phyloP scores from a whole-genome alignment of 2,113 vertebrate genomes.

The Nycticorax nycticorax region DNA sequence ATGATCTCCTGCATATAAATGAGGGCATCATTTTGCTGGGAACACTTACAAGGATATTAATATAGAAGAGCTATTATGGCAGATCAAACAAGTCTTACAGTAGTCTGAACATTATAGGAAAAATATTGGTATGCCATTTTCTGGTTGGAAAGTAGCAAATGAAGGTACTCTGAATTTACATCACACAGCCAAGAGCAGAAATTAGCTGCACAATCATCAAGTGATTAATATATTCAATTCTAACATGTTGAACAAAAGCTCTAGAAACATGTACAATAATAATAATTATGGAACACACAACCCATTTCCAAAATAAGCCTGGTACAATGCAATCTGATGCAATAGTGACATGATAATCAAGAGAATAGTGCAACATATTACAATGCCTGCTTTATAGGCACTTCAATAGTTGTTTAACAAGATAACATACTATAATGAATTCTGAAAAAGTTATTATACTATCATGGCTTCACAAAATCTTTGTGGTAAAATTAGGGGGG shows the following conservation, averaged over 20 bases:
- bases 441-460: not conserved
- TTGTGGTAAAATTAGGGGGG: not conserved
- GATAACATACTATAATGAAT: not conserved
- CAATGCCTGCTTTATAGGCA: not conserved
- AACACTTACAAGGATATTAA: not conserved
- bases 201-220: not conserved
- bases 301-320: not conserved
- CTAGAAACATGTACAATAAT: not conserved
- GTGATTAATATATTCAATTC: constrained; percentile 19
- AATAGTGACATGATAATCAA: not conserved
- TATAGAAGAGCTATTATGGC: not conserved
- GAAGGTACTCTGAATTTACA: constrained; percentile 7
- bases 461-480: not conserved
- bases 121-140: not conserved
- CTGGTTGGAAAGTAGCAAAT: not conserved
- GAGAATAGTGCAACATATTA: not conserved
- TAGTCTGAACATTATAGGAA: not conserved
- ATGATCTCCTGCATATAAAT: not conserved
- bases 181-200: not conserved
- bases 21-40: not conserved
- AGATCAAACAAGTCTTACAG: not conserved
- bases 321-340: not conserved
- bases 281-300: not conserved
- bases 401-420: not conserved
- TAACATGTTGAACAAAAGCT: constrained; percentile 5